A percentile compares a stretch with the other conserved stretches of the same genome.
Conservation (phyloP, 2,113 vertebrate species). For the Connochaetes taurinus region DNA sequence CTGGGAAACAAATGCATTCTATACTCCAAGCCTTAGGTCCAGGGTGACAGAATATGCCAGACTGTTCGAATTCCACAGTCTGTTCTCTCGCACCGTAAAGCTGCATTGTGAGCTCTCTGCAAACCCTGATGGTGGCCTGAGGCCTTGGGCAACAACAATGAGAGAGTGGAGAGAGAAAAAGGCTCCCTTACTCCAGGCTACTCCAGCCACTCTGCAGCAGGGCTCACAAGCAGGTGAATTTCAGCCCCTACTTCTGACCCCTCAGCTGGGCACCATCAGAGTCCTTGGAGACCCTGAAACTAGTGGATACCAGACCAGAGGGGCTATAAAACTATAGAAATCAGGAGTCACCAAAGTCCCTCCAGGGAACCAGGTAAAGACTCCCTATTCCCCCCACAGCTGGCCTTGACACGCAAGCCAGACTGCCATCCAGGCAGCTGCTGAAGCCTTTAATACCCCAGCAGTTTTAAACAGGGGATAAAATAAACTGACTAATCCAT, state of each 20-base stretch:
- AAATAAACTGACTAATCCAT: conserved; percentile 70
- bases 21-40: neutral
- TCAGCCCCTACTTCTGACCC: neutral
- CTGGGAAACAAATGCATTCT: neutral
- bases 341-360: neutral
- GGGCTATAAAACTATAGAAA: neutral
- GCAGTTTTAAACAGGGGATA: conserved; percentile 58
- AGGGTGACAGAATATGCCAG: neutral
- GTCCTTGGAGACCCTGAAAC: neutral
- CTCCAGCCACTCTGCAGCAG: neutral
- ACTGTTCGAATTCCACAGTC: neutral
- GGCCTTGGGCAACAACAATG: neutral
- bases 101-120: neutral
- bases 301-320: neutral
- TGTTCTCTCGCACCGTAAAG: too few species aligned
- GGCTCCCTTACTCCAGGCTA: neutral
- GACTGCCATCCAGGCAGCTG: neutral
- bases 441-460: conserved; percentile 52
- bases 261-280: neutral
- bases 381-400: neutral
- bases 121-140: neutral
- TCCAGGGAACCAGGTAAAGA: neutral
- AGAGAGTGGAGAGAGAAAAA: neutral
- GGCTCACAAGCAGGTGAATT: neutral
- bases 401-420: neutral